Percentiles rank a stretch among this genome's conserved stretches.
Conservation (phyloP, 2,113 vertebrate species). For the Coptodon bakossiorum region DNA sequence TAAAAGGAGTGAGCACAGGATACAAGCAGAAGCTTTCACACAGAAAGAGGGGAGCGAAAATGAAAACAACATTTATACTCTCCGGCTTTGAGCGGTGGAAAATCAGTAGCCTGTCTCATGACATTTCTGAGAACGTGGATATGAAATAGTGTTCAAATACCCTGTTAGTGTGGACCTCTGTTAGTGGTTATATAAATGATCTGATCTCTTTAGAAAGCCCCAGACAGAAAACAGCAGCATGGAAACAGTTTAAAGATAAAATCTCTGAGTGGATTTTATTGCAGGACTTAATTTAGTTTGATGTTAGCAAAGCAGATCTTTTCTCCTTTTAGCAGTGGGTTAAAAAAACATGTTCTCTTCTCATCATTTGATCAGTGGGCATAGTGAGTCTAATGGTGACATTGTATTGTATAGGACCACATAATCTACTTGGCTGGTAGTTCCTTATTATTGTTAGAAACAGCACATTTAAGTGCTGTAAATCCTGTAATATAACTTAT, state of each 20-base stretch:
- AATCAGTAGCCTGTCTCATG: constrained; percentile 6
- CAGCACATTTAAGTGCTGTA: neutral
- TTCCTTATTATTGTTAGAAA: neutral
- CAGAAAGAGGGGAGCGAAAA: neutral
- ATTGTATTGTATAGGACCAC: neutral
- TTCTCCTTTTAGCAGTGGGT: neutral
- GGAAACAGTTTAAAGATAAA: neutral
- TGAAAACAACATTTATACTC: neutral
- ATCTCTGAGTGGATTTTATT: neutral
- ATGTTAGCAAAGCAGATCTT: neutral
- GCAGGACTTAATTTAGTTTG: neutral
- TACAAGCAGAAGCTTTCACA: neutral
- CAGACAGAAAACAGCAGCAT: neutral
- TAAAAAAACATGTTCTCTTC: neutral
- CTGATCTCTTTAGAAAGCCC: neutral
- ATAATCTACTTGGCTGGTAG: neutral
- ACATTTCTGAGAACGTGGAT: neutral
- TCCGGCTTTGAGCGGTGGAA: neutral
- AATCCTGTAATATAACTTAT: neutral
- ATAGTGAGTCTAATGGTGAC: neutral
- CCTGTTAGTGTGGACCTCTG: neutral
- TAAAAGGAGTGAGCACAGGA: neutral
- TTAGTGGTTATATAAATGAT: neutral
- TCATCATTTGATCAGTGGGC: neutral
- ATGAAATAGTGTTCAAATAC: neutral